These are phyloP conservation scores for Mugil cephalus DNA, from an alignment of 2,113 vertebrate species.

Conservation along the genomic window DNA sequence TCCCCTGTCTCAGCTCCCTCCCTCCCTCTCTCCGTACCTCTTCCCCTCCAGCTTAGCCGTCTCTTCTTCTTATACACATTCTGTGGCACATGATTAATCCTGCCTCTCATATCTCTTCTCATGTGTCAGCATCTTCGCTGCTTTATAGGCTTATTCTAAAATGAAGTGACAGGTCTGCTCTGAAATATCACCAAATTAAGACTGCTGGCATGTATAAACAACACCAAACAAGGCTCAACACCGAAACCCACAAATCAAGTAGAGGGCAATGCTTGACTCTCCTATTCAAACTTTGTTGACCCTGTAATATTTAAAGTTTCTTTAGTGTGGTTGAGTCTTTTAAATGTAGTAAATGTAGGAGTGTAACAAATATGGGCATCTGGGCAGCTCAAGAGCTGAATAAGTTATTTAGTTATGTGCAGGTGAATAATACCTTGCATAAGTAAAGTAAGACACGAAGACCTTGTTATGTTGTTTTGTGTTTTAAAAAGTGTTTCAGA, in stretches of 20 bases:
- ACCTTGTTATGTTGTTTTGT: no score
- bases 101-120: constrained; percentile 68
- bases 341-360: no score
- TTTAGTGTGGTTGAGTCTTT: constrained; percentile 23
- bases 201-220: constrained; percentile 76
- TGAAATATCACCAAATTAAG: constrained; percentile 80
- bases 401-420: no score
- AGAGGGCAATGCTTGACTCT: constrained; percentile 21
- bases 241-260: constrained; percentile 60
- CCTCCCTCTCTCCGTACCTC: not conserved
- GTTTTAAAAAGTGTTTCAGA: no score
- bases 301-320: constrained; percentile 59
- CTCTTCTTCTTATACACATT: constrained; percentile 57
- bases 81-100: constrained; percentile 75
- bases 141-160: constrained; percentile 77
- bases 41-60: constrained; percentile 48
- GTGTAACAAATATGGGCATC: no score
- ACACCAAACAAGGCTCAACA: constrained; percentile 63
- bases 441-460: no score
- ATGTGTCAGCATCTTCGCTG: constrained; percentile 74
- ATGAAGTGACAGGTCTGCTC: constrained; percentile 72
- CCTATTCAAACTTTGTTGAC: constrained; percentile 65
- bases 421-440: no score
- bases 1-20: constrained; percentile 15
- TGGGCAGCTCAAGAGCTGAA: no score